These are phyloP conservation scores for Theretra japonica DNA, from an alignment of 2,888 invertebrate genomes.

Conservation along the genomic window DNA sequence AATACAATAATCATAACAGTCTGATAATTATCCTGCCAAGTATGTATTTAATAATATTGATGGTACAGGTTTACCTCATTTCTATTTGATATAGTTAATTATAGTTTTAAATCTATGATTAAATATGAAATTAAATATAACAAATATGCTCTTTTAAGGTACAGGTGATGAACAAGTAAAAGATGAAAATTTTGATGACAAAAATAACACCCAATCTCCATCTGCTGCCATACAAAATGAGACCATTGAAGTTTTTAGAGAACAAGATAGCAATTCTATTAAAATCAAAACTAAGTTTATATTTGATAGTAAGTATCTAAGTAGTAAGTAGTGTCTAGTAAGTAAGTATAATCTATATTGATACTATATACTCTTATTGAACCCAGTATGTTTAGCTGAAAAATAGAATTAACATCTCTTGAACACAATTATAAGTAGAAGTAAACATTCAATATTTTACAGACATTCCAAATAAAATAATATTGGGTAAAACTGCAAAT, in stretches of 20 bases:
- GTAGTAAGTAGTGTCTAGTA: too few species aligned
- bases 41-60: too few species aligned
- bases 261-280: slow-evolving; percentile 49
- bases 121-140: too few species aligned
- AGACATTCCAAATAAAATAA: slow-evolving; percentile 75
- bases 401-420: too few species aligned
- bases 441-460: slow-evolving; percentile 41
- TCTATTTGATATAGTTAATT: too few species aligned
- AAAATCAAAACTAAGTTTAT: slow-evolving; percentile 69
- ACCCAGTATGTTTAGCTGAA: too few species aligned
- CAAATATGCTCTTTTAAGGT: neutral
- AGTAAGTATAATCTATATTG: neutral
- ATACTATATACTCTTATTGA: neutral
- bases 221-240: slow-evolving; percentile 27
- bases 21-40: too few species aligned
- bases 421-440: too few species aligned
- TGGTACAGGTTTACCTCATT: too few species aligned
- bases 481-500: slow-evolving; percentile 65
- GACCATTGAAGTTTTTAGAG: slow-evolving; percentile 30
- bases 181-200: neutral
- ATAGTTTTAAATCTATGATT: too few species aligned
- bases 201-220: neutral
- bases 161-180: neutral
- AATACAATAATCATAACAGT: too few species aligned
- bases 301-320: slow-evolving; percentile 63